Evolutionary conservation across 2,113 vertebrate genomes (phyloP), one percentile per base, ranked within the genome.

Genomic region (Pao palembangensis): DNA sequence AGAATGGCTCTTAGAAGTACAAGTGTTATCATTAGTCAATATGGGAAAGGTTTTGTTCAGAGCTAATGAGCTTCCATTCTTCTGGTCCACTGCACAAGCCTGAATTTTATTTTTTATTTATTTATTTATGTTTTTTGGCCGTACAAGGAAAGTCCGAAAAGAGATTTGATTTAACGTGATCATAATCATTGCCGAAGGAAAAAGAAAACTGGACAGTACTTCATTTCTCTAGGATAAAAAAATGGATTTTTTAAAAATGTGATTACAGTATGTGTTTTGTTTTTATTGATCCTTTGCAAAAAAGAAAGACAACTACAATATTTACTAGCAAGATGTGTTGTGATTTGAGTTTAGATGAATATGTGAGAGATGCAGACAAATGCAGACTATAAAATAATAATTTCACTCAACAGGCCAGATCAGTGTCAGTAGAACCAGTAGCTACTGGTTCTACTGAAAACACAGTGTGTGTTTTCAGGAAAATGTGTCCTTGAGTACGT

Each of bases 21-120:
- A 69, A 75, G 68, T 69, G 67, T 69, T 75, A 59, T 82, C 81
- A 81, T 84, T 79, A 84, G 74, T 84, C 73, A 83, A 80, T 76
- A 72, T 81, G 71, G 79, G 76, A 82, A 87, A 87, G 78, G 34
- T 38, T 12, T 38, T 38, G 34, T 10, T 38, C 34, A 63, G 71
- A 66, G 59, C 66, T 73, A 66, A 60, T 70, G 79, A 68, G 58
- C 81, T 70, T 68, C 72, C 67, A 64, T 81, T 76, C 67, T 47
- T 64, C 73, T 74, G 50, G 52, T 46, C 63, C 57, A 61, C 49
- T 66, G 55, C 23, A 51, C 51, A 38, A 38, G 34, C 34, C 34
- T 38, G 34, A 1, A 3, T 38, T 38, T 38, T n/a, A n/a, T 28
- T 38, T 38, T 38, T 6, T 31, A 8, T 31, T n/a, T n/a, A n/a